Percentiles rank a stretch among this genome's conserved stretches.
phyloP scores from a whole-genome alignment of 2,113 vertebrate genomes.

The Varanus komodoensis region DNA sequence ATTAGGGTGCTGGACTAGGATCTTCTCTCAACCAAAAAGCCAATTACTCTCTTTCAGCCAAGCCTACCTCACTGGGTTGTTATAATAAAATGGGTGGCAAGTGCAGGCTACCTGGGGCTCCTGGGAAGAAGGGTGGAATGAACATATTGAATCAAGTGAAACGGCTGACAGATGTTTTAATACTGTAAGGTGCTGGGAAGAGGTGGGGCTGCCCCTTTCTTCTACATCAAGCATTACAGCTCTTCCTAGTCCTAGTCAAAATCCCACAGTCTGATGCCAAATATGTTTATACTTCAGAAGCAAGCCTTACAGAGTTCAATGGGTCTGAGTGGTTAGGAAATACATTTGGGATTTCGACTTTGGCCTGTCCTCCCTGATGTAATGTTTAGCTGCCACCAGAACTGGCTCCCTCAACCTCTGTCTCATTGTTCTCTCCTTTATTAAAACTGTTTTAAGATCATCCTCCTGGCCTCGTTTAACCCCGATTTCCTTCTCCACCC shows the following conservation, averaged over 20 bases:
- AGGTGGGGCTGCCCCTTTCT: not conserved
- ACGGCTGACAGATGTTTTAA: not conserved
- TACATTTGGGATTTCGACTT: not conserved
- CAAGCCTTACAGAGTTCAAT: not conserved
- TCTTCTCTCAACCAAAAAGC: not conserved
- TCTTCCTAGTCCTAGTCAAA: not conserved
- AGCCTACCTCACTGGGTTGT: not conserved
- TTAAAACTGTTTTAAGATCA: conserved; percentile 51
- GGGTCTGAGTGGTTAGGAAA: conserved; percentile 13
- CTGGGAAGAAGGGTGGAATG: not conserved
- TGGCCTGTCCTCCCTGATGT: conserved; percentile 51
- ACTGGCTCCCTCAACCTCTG: conserved; percentile 38
- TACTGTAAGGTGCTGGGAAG: not conserved
- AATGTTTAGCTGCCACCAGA: conserved; percentile 55
- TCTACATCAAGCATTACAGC: not conserved
- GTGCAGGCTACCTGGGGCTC: not conserved
- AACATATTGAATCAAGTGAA: not conserved
- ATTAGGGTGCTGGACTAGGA: not conserved
- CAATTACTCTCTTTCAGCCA: not conserved
- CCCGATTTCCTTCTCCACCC: conserved; percentile 61
- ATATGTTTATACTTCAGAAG: conserved; percentile 2
- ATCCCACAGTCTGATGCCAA: not conserved
- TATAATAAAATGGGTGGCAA: not conserved
- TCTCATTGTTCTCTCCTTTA: conserved; percentile 52
- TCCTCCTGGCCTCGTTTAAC: conserved; percentile 69